Evolutionary conservation across 64 coral and sea anemone species (phyloP).

Genomic region (Stichodactyla mertensii): DNA sequence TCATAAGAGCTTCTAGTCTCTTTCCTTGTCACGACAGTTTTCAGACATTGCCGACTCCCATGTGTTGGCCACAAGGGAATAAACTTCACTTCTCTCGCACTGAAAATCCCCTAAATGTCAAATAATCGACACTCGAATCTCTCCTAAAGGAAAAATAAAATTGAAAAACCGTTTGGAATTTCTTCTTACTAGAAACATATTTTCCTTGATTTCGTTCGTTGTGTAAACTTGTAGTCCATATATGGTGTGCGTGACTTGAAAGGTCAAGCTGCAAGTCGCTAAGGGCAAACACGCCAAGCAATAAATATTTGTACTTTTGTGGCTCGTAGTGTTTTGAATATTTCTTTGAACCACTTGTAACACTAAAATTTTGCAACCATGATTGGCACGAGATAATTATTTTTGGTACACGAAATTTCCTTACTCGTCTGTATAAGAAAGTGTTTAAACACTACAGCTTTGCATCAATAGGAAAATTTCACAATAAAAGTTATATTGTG

Average conservation of each 20-base stretch:
- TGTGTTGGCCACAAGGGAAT: not conserved
- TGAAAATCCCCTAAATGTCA: not conserved
- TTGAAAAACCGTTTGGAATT: slow-evolving; percentile 15
- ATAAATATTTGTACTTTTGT: not conserved
- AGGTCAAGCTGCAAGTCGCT: not conserved
- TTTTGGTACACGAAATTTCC: not conserved
- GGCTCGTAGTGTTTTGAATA: slow-evolving; percentile 5
- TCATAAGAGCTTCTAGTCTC: not conserved
- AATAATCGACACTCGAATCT: not conserved
- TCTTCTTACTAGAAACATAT: slow-evolving; percentile 14
- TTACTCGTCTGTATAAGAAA: not conserved
- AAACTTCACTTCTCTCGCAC: not conserved
- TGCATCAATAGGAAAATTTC: not conserved
- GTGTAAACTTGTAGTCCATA: slow-evolving; percentile 4
- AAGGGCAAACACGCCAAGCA: not conserved
- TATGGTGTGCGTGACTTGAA: slow-evolving; percentile 7
- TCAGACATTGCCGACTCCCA: not conserved
- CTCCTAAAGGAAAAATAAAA: not conserved
- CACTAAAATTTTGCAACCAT: not conserved
- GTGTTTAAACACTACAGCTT: not conserved
- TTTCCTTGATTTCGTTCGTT: not conserved
- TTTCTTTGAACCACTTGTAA: not conserved
- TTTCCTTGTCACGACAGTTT: not conserved
- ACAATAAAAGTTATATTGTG: not conserved
- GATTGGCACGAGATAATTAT: not conserved